phyloP scores from a whole-genome alignment of 1,140 invertebrate genomes.

The Lanistes nyassanus region DNA sequence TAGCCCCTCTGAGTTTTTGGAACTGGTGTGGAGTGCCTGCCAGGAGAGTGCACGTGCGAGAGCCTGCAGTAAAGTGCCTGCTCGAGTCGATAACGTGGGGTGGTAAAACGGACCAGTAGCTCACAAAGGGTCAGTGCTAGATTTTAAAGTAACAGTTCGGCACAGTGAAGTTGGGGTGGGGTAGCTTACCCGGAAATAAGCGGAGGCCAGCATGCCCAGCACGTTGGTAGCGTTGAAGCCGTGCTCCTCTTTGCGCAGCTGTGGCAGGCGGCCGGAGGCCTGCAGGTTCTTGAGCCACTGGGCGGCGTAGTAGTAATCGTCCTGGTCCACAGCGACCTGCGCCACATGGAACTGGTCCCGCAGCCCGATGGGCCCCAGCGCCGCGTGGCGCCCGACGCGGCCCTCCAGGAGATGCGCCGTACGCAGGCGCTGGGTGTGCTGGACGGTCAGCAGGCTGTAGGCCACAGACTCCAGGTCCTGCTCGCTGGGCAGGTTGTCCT shows the following conservation, averaged over 20 bases:
- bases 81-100: too few species aligned
- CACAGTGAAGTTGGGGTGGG: too few species aligned
- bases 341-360: constrained; percentile 18
- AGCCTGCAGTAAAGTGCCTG: too few species aligned
- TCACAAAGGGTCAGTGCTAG: too few species aligned
- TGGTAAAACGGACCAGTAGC: too few species aligned
- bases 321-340: constrained; percentile 18
- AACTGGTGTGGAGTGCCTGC: too few species aligned
- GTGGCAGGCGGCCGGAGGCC: not conserved
- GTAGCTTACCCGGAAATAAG: constrained; percentile 20
- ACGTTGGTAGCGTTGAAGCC: constrained; percentile 25
- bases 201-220: constrained; percentile 20
- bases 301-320: constrained; percentile 24
- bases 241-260: constrained; percentile 6
- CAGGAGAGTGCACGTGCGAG: too few species aligned
- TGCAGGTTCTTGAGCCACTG: constrained; percentile 25
- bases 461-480: constrained; percentile 2
- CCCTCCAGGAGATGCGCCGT: constrained; percentile 5
- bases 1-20: too few species aligned
- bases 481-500: constrained; percentile 14
- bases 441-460: constrained; percentile 20
- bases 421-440: constrained; percentile 18
- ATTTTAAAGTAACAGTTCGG: too few species aligned
- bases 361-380: not conserved
- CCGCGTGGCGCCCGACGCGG: constrained; percentile 1